Evolutionary conservation across 2,888 invertebrate genomes (phyloP), one percentile per base, ranked within the genome.

Genomic region (Conistra vaccinii): DNA sequence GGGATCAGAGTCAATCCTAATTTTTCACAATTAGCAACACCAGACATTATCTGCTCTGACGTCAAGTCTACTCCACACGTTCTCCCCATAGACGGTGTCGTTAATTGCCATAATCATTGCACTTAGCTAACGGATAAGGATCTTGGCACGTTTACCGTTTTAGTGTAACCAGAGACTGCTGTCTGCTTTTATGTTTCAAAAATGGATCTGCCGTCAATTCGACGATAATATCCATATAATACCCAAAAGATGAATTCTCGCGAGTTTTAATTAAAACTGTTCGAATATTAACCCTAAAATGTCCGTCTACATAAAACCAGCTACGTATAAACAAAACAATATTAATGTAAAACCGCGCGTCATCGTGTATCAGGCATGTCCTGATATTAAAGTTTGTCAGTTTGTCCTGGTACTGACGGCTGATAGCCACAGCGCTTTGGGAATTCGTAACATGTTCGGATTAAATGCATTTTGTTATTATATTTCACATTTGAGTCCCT

Each of bases 361-460:
- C 81, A 78, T 65, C 72, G 61, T 75, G 76, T 85, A 71, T 80
- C 73, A 78, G 75, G 71, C 71, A 71, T 76, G 73, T 83, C 53
- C 83, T 62, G 78, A 87, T 85, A 87, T 81, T 83, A 85, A 83
- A 85, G 84, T 83, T 77, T 72, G 78, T 83, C 87, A 85, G 76
- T 76, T 73, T 48, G 69, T 67, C 48, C 67, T 86, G 87, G 55
- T 58, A 70, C 81, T 85, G 86, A 86, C 81, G 65, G 71, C 81
- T 76, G 86, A 85, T 83, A 86, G 73, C 81, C 84, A 58, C 77
- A 83, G 65, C 77, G 78, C 78, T 85, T 77, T 83, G 86, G 86
- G 86, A 83, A 86, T 86, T 73, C 68, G 53, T 63, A 63, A 79
- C 75, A 78, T 71, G 78, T 70, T 69, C 67, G 29, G 48, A 69